phyloP scores from a whole-genome alignment of 1,140 invertebrate species.

The Micrasema minimum region DNA sequence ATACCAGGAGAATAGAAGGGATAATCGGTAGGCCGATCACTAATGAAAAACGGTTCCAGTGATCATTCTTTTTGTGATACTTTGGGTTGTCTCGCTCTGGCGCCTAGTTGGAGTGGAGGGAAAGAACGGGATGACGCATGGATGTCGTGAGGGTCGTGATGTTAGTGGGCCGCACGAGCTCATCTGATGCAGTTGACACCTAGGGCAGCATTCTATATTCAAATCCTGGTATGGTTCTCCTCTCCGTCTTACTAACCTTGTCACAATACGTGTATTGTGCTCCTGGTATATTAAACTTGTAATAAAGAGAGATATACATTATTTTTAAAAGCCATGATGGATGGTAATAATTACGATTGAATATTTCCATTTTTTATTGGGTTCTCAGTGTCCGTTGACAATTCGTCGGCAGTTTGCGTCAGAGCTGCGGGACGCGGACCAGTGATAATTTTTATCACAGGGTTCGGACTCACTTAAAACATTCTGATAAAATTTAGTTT shows the following conservation, averaged over 20 bases:
- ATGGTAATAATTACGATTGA: no score
- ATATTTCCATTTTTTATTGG: no score
- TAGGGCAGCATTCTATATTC: slow-evolving; percentile 37
- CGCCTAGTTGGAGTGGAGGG: background rate
- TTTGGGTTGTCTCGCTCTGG: background rate
- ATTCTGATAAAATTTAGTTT: no score
- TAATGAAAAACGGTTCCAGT: slow-evolving; percentile 43
- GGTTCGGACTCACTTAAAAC: no score
- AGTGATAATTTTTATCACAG: no score
- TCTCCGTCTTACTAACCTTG: slow-evolving; percentile 22
- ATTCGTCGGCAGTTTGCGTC: no score
- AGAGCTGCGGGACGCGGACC: no score
- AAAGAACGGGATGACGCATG: slow-evolving; percentile 2
- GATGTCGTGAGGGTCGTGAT: slow-evolving; percentile 36
- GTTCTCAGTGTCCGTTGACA: no score
- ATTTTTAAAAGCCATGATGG: no score
- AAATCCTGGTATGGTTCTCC: slow-evolving; percentile 18
- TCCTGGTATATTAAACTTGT: background rate
- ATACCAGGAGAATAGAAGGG: slow-evolving; percentile 41
- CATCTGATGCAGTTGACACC: slow-evolving; percentile 41
- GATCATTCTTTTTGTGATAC: slow-evolving; percentile 32
- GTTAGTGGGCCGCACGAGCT: slow-evolving; percentile 33
- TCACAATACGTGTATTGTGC: slow-evolving; percentile 8
- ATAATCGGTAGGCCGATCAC: slow-evolving; percentile 44
- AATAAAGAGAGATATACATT: no score